These are phyloP conservation scores for Tachina lurida DNA, from an alignment of 2,888 invertebrate species.

Conservation along the genomic window DNA sequence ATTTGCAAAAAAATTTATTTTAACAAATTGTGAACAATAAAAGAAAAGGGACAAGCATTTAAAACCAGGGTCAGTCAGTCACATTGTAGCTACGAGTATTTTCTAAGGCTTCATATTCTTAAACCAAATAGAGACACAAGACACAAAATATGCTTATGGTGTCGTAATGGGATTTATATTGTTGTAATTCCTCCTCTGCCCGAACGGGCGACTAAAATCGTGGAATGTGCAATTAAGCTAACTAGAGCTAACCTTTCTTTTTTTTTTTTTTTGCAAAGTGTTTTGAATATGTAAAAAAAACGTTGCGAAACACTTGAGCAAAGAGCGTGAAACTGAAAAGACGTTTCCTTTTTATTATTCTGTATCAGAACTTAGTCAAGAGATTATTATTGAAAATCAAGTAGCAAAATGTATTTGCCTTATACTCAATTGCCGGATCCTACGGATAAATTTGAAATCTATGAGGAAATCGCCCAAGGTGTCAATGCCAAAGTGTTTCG, in stretches of 20 bases:
- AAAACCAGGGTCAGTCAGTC: conserved; percentile 44
- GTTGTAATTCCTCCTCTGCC: conserved; percentile 29
- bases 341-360: conserved; percentile 44
- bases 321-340: conserved; percentile 49
- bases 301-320: conserved; percentile 50
- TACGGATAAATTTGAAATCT: conserved; percentile 88
- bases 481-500: conserved; percentile 82
- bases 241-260: not conserved
- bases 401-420: conserved; percentile 82
- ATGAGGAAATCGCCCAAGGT: conserved; percentile 82
- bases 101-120: conserved; percentile 53
- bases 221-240: conserved; percentile 39
- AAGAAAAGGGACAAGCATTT: conserved; percentile 30
- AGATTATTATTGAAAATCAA: conserved; percentile 10
- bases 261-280: conserved; percentile 25
- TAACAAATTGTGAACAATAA: not conserved
- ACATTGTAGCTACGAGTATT: not conserved
- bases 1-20: conserved; percentile 40
- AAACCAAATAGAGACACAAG: conserved; percentile 14
- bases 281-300: conserved; percentile 24
- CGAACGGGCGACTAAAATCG: not conserved
- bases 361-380: not conserved
- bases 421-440: conserved; percentile 90
- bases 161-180: conserved; percentile 64
- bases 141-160: conserved; percentile 14